Evolutionary conservation across 53 echinoderm and acorn worm genomes (phyloP), one percentile per base, ranked within the genome.

Genomic region (Paelopatides confundens): DNA sequence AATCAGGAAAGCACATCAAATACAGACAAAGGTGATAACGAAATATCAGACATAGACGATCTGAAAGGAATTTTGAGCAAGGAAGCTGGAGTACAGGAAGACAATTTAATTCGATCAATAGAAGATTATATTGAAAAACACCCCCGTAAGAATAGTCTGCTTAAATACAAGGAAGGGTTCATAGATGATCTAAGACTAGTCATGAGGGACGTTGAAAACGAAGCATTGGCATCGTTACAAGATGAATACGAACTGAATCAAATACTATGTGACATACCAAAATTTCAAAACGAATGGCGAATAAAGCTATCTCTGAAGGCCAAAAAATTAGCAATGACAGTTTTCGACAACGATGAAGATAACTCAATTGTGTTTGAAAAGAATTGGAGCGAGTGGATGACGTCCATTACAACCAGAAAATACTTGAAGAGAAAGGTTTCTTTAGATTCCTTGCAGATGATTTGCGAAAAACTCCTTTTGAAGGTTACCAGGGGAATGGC

Each of bases 391-490:
- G 27, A 17, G 0, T 77, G 49, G 77, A 77, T 27, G 29, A 21
- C 38, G 7, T 40, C 27, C 40, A 28, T 77, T 27, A 12, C 46
- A 6, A 77, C 48, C 46, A 47, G 48, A 5, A 46, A 26, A 30
- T 7, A 2, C 24, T 5, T 2, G 17, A 47, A 47, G 29, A 27
- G 13, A 31, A 43, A 77, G 3, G 38, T 47, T 43, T 11, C 49
- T 13, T 27, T 26, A 26, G 7, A 39, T 7, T 77, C 77, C 4
- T 31, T 77, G 2, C 51, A 77, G 49, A 13, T 11, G 4, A 7
- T 77, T 77, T 77, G 77, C 77, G 77, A 77, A 77, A 77, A 77
- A 13, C 49, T 77, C 1, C 77, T 77, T 31, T 17, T 77, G 9
- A 47, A 50, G 14, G 30, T 77, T 51, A 77, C 77, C 40, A 77